A percentile compares a stretch with the other conserved stretches of the same genome.
phyloP scores from a whole-genome alignment of 30 jellyfish, hydroid and myxozoan genomes.

The Nemopilema nomurai region DNA sequence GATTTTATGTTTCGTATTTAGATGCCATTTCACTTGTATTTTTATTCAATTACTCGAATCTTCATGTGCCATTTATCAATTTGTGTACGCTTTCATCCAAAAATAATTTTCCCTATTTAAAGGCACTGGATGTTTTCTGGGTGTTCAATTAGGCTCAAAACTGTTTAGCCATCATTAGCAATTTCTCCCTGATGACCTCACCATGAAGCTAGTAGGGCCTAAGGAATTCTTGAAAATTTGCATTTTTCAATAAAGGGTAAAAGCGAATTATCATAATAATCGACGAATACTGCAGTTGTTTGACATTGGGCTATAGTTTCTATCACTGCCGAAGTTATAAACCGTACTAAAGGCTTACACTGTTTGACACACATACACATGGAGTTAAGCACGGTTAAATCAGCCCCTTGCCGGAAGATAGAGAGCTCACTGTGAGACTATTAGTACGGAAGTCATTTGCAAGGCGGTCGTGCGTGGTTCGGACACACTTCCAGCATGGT shows the following conservation, averaged over 20 bases:
- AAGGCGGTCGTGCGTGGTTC: background rate
- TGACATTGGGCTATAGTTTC: background rate
- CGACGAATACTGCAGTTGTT: background rate
- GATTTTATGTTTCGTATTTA: no score
- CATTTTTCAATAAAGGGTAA: background rate
- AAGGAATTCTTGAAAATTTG: no score
- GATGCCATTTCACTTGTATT: no score
- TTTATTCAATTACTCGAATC: no score
- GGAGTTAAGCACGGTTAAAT: background rate
- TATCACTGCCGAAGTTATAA: background rate
- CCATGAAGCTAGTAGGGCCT: no score
- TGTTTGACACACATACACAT: background rate
- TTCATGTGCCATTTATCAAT: no score
- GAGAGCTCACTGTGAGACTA: background rate
- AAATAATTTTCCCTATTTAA: no score
- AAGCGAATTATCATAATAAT: background rate
- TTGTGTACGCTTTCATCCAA: no score
- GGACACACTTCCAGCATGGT: conserved; percentile 7
- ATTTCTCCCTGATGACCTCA: background rate
- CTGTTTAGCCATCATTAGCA: background rate
- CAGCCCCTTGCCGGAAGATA: background rate
- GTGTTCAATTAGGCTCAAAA: no score
- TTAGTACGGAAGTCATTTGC: background rate
- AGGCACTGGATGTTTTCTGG: no score
- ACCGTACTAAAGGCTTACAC: background rate